phyloP scores from a whole-genome alignment of 2,113 vertebrate species.

The Cavia porcellus region DNA sequence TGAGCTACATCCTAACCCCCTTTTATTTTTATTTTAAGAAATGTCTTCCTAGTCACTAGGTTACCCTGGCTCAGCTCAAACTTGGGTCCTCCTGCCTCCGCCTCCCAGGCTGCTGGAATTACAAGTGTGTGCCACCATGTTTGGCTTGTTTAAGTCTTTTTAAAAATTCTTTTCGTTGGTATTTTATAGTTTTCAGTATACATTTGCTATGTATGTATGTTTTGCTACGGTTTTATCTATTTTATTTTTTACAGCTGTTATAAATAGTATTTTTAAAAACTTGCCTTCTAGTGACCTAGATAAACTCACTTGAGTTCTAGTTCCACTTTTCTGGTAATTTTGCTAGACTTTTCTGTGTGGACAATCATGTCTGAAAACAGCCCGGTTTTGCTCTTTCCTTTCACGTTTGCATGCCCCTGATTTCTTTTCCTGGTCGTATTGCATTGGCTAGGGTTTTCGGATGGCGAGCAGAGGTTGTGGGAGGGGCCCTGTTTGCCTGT shows the following conservation, averaged over 20 bases:
- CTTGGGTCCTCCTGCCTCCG: neutral
- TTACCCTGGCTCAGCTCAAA: neutral
- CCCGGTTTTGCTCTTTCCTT: neutral
- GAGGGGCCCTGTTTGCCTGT: neutral
- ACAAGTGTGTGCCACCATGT: neutral
- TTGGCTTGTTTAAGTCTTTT: neutral
- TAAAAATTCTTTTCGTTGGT: neutral
- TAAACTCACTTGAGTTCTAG: neutral
- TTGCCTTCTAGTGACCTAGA: neutral
- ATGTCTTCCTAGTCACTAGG: neutral
- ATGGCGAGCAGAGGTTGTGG: neutral
- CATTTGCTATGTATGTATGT: neutral
- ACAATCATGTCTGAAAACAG: conserved; percentile 22
- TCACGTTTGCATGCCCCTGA: neutral
- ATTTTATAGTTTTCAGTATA: conserved; percentile 12
- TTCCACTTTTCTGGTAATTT: neutral
- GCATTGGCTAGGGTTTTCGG: neutral
- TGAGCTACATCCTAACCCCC: neutral
- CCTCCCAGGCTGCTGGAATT: neutral
- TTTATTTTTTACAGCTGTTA: neutral
- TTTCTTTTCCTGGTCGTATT: conserved; percentile 50
- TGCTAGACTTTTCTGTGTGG: neutral
- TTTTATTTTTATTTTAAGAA: neutral
- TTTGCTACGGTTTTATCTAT: neutral
- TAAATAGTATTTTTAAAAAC: neutral